Percentiles rank a stretch among this genome's conserved stretches.
Conservation (phyloP, 1,140 invertebrate genomes). For the Oscheius sp. region DNA sequence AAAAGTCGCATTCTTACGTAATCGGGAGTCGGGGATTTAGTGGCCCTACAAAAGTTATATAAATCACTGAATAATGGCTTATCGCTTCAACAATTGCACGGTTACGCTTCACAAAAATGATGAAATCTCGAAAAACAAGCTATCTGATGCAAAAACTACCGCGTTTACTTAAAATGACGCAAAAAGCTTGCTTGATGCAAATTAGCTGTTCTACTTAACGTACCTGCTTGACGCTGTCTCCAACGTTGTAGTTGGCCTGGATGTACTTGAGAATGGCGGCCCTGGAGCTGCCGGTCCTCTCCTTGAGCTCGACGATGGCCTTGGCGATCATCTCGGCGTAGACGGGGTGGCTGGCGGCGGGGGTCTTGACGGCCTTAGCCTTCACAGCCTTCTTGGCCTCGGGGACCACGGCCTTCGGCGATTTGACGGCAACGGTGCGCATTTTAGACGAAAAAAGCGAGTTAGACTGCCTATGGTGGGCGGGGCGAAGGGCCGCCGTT, state of each 20-base stretch:
- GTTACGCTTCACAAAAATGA: too few relatives aligned
- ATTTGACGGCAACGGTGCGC: conserved; percentile 21
- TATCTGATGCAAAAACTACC: too few relatives aligned
- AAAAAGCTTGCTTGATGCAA: too few relatives aligned
- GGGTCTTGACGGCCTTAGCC: conserved; percentile 25
- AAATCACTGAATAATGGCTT: neutral
- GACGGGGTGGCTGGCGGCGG: conserved; percentile 27
- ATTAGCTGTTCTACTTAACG: too few relatives aligned
- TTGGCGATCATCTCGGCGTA: conserved; percentile 32
- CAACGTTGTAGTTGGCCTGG: conserved; percentile 61
- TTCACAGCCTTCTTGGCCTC: conserved; percentile 35
- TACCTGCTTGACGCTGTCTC: conserved; percentile 43
- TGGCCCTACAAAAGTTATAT: too few relatives aligned
- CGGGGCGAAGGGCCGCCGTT: too few relatives aligned
- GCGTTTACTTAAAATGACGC: too few relatives aligned
- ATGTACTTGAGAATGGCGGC: conserved; percentile 62
- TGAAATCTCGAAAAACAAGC: neutral
- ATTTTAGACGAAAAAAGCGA: too few relatives aligned
- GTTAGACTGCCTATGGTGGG: too few relatives aligned
- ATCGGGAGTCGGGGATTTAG: too few relatives aligned
- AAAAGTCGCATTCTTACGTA: too few relatives aligned
- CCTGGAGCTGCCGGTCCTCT: conserved; percentile 53
- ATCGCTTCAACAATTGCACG: too few relatives aligned
- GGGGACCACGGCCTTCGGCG: conserved; percentile 33
- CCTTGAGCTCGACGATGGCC: conserved; percentile 41